Base-by-base conservation (phyloP, 1,140 invertebrate genomes). In the Samia ricini region DNA sequence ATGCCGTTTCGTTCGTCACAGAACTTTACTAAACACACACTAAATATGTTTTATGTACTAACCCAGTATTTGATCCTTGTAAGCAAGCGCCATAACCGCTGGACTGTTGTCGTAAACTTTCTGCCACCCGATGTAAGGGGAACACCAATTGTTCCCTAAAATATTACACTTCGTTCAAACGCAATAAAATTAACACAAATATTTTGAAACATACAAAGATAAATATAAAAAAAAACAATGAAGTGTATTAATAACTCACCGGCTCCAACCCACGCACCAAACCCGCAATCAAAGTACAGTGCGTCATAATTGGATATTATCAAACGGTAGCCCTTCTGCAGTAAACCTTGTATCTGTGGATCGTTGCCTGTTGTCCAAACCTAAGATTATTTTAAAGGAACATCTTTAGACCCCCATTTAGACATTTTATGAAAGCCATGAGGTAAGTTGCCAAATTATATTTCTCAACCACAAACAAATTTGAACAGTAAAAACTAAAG, bases 91-190 rank as follows among this genome's bases (percentile, higher is more conserved):
- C 59, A 97, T 93, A 5, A 86, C 72, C 20, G 86, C 82, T 0
- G 95, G 93, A 68, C 93, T 94, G 81, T 97, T 97, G 5, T 94
- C 92, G 73, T 97, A 97, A 7, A 97, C 93, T 70, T 94, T 94
- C 83, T 97, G 96, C 96, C 96, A 97, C 2, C 95, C 94, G 79
- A 95, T 97, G 83, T 97, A 97, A 0, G 96, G 96, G 0, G 95
- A 93, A 81, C 96, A 97, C 96, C 96, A 97, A 79, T 97, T 97
- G 71, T 94, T 95, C 15, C 94, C 94, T 83, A 88, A 18, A 68
- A 59, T 66, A 55, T 51, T 21, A 65, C 56, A 33, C 23, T 2
- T 18, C 50, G 10, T 52, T 15, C 36, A 2, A n/a, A n/a, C 36
- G 18, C 36, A 15, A 6, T 18, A 52, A 52, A 52, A 19, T 19